These are phyloP conservation scores for Lithophane leautieri DNA, from an alignment of 2,888 invertebrate genomes.

Conservation along the genomic window DNA sequence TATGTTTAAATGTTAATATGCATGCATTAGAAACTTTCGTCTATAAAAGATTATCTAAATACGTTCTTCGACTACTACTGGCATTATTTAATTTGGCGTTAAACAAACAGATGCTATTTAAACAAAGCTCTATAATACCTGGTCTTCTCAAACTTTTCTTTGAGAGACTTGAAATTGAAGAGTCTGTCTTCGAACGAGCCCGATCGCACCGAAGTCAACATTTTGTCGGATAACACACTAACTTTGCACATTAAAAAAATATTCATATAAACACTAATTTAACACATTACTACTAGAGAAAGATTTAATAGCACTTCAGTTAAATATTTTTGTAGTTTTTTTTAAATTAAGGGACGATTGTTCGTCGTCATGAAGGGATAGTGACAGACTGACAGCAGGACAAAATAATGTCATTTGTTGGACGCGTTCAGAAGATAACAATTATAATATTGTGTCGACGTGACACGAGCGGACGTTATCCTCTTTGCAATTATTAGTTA, in stretches of 20 bases:
- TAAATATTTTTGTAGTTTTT: conserved; percentile 4
- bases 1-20: not conserved
- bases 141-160: conserved; percentile 83
- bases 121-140: conserved; percentile 75
- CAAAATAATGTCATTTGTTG: conserved; percentile 16
- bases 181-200: conserved; percentile 80
- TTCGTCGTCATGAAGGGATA: conserved; percentile 24
- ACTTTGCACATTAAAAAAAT: conserved; percentile 17
- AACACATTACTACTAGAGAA: conserved; percentile 43
- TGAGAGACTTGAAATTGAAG: conserved; percentile 83
- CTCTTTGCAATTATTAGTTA: conserved; percentile 46
- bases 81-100: not conserved
- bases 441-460: conserved; percentile 41
- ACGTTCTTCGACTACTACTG: not conserved
- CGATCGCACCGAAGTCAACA: conserved; percentile 79
- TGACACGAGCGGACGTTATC: conserved; percentile 48
- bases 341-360: conserved; percentile 13
- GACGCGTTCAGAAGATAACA: conserved; percentile 53
- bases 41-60: not conserved
- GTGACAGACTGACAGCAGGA: conserved; percentile 42
- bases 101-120: not conserved
- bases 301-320: conserved; percentile 9
- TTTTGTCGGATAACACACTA: conserved; percentile 70
- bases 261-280: conserved; percentile 5
- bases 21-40: not conserved